Base-by-base conservation (phyloP, 2,113 vertebrate genomes). In the Abramis brama region DNA sequence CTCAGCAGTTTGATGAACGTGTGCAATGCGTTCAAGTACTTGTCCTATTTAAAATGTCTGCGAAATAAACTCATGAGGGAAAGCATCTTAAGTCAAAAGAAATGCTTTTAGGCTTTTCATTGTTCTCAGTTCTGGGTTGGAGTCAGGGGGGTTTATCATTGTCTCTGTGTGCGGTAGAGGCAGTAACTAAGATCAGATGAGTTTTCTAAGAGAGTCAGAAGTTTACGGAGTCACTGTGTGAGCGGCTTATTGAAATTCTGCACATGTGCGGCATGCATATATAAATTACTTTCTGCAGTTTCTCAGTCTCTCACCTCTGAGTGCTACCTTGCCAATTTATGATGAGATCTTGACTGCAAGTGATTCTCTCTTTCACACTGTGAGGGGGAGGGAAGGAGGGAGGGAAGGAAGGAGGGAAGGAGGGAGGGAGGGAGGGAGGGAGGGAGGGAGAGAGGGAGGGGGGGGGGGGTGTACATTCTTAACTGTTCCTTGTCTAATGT, bases 401-500 rank as follows among this genome's bases (percentile, higher is more conserved):
- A n/a, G n/a, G n/a, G n/a, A n/a, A n/a, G n/a, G n/a, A n/a, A n/a
- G n/a, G n/a, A n/a, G n/a, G n/a, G n/a, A n/a, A n/a, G n/a, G n/a
- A n/a, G n/a, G n/a, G n/a, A n/a, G n/a, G n/a, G n/a, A n/a, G n/a
- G n/a, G n/a, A n/a, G n/a, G n/a, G n/a, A n/a, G n/a, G n/a, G n/a
- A n/a, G n/a, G n/a, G n/a, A n/a, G n/a, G n/a, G n/a, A n/a, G 39
- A 7, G 6, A 1, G 39, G 36, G 36, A 6, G 36, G 6, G 6
- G 39, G 36, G 36, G 1, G 36, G 84, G 87, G 90, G 33, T 0
- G 4, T 33, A 33, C 33, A 88, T 91, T 94, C 90, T 88, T 91
- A 93, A 92, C 92, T 88, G 88, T 92, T 91, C 86, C 90, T 86
- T 81, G 39, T 86, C 83, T 89, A 52, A 86, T 91, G 62, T 85